Conservation (phyloP, 2,888 invertebrate species). For the Drosophila prostipennis region DNA sequence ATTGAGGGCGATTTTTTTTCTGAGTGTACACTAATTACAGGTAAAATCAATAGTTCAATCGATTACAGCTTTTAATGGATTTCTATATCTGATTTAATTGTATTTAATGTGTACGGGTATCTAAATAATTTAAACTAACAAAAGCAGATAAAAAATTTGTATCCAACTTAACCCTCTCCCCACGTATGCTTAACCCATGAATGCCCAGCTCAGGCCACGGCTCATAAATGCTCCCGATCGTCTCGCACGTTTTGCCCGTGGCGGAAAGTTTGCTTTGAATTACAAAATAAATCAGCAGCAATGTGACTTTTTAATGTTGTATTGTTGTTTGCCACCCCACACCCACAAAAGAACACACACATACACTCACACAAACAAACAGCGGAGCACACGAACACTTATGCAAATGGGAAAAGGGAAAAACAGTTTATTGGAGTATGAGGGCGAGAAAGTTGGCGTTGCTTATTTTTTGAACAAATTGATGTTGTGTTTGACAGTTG, state of each 20-base stretch:
- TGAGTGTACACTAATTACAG: too few relatives aligned
- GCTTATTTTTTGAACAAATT: conserved; percentile 80
- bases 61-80: too few relatives aligned
- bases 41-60: too few relatives aligned
- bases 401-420: conserved; percentile 42
- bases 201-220: conserved; percentile 39
- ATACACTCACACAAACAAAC: conserved; percentile 12
- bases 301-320: conserved; percentile 79
- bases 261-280: conserved; percentile 69
- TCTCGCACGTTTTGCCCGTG: conserved; percentile 66
- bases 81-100: too few relatives aligned
- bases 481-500: conserved; percentile 78
- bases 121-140: neutral
- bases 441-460: conserved; percentile 67
- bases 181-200: conserved; percentile 20
- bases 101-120: neutral
- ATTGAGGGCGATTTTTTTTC: too few relatives aligned
- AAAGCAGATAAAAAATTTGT: neutral
- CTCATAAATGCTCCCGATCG: conserved; percentile 66
- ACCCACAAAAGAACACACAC: too few relatives aligned
- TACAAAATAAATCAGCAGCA: conserved; percentile 78
- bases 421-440: conserved; percentile 68
- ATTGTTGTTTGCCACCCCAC: conserved; percentile 56
- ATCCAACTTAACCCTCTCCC: neutral
- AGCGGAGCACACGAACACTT: conserved; percentile 35